Conservation (phyloP, 2,888 invertebrate species). For the Rhogogaster chlorosoma region DNA sequence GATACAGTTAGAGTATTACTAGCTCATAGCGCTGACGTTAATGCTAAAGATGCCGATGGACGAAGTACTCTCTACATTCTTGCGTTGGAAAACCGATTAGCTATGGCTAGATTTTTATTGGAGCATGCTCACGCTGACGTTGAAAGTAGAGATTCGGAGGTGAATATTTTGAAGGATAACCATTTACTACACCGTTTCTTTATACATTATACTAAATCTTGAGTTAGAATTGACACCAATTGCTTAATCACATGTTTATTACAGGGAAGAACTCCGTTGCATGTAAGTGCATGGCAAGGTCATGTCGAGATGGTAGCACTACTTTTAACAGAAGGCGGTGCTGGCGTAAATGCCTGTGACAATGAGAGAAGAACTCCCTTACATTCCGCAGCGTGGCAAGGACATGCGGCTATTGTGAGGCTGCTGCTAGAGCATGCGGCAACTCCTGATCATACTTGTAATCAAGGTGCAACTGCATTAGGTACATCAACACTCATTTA, state of each 20-base stretch:
- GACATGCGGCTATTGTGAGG: conserved; percentile 91
- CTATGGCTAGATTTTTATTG: conserved; percentile 90
- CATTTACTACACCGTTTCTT: background rate
- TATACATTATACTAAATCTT: background rate
- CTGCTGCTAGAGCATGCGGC: conserved; percentile 90
- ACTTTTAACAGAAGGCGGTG: conserved; percentile 89
- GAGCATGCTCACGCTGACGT: conserved; percentile 89
- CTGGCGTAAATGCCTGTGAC: conserved; percentile 93
- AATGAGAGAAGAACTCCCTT: conserved; percentile 93
- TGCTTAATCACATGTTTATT: conserved; percentile 38
- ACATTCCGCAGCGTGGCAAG: conserved; percentile 98
- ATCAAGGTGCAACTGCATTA: conserved; percentile 96
- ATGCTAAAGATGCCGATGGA: conserved; percentile 95
- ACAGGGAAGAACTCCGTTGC: conserved; percentile 92
- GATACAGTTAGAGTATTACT: conserved; percentile 87
- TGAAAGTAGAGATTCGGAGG: conserved; percentile 93
- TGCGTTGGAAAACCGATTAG: conserved; percentile 91
- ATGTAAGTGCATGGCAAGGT: conserved; percentile 96
- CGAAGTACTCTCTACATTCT: conserved; percentile 95
- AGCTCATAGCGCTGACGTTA: conserved; percentile 89
- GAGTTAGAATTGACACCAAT: background rate
- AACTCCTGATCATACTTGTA: conserved; percentile 92
- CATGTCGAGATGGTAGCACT: conserved; percentile 95
- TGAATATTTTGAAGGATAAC: conserved; percentile 63
- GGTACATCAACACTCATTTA: conserved; percentile 76